Conservation (phyloP, 2,888 invertebrate species). For the Leptothorax acervorum region DNA sequence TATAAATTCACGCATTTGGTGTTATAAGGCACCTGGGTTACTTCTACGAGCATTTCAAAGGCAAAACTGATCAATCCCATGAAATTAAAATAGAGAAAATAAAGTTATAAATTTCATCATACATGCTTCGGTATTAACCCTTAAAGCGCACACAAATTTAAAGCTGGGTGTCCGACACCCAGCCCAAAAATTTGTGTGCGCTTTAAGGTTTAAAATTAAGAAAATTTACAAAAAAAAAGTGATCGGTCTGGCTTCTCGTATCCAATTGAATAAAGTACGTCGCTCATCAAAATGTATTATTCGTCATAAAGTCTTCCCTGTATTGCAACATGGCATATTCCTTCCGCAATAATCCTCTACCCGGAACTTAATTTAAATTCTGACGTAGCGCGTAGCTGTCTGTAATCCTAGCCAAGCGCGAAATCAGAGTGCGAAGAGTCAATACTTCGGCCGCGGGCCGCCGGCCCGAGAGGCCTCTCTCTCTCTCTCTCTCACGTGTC, state of each 20-base stretch:
- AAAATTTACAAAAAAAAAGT: constrained; percentile 10
- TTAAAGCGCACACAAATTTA: no score
- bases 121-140: no score
- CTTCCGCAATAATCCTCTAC: background rate
- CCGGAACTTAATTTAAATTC: constrained; percentile 27
- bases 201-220: background rate
- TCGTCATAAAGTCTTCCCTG: background rate
- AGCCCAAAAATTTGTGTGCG: no score
- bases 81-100: background rate
- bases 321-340: background rate
- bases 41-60: background rate
- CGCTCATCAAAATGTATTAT: background rate
- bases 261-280: background rate
- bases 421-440: constrained; percentile 18
- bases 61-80: background rate
- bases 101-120: background rate
- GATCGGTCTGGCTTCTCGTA: no score
- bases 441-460: constrained; percentile 4
- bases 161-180: no score
- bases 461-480: background rate
- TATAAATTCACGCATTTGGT: constrained; percentile 5
- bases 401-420: constrained; percentile 11
- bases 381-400: background rate
- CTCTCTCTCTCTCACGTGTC: background rate
- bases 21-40: background rate